phyloP scores from a whole-genome alignment of 2,797 vertebrate genomes.

The Bufotes viridis region DNA sequence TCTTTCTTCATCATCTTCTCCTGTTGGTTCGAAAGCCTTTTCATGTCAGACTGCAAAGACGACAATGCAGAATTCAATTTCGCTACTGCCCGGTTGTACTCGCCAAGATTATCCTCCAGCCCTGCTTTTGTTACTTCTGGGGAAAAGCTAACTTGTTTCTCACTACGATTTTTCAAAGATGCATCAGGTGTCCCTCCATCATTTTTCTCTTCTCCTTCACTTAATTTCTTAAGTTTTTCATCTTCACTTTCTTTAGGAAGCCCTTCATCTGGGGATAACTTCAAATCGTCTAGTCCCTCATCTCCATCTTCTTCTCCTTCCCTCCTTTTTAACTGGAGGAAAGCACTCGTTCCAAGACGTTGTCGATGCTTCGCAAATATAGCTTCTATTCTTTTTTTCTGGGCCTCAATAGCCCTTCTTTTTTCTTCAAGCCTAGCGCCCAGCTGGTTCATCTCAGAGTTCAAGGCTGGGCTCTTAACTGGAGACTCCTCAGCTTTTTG shows the following conservation, averaged over 20 bases:
- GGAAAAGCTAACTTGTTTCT: conserved; percentile 90
- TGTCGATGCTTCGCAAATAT: conserved; percentile 93
- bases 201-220: conserved; percentile 1
- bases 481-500: conserved; percentile 77
- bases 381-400: conserved; percentile 92
- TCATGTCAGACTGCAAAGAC: conserved; percentile 89
- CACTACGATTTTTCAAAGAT: conserved; percentile 37
- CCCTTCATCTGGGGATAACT: conserved; percentile 75
- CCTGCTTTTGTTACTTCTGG: conserved; percentile 75
- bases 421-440: conserved; percentile 89
- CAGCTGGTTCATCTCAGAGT: conserved; percentile 87
- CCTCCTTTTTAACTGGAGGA: conserved; percentile 86
- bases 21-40: conserved; percentile 88
- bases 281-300: conserved; percentile 24
- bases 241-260: conserved; percentile 73
- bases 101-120: conserved; percentile 79
- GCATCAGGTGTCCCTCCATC: conserved; percentile 44
- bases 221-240: conserved; percentile 61
- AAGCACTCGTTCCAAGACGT: conserved; percentile 88
- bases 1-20: conserved; percentile 83
- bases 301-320: conserved; percentile 71
- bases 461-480: conserved; percentile 80
- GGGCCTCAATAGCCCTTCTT: conserved; percentile 89
- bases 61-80: conserved; percentile 87
- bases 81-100: conserved; percentile 89